A percentile compares a stretch with the other conserved stretches of the same genome.
phyloP scores from a whole-genome alignment of 2,113 vertebrate genomes.

The Glareola pratincola region DNA sequence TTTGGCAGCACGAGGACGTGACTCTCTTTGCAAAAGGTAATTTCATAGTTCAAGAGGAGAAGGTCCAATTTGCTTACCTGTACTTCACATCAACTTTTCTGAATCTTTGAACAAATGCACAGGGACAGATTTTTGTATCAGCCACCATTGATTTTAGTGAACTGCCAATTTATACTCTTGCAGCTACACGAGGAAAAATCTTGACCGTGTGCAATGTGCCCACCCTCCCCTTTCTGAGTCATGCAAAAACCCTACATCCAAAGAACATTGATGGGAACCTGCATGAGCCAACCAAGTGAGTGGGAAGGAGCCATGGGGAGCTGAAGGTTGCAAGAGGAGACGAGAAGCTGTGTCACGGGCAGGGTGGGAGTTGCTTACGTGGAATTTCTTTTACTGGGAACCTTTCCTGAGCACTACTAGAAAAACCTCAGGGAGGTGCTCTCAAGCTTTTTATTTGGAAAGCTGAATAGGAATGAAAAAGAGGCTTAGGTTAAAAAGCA shows the following conservation, averaged over 20 bases:
- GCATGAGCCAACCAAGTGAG: not conserved
- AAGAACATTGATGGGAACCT: not conserved
- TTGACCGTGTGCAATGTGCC: not conserved
- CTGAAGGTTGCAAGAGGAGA: not conserved
- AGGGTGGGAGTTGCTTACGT: not conserved
- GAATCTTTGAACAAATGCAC: not conserved
- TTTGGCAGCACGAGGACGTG: not conserved
- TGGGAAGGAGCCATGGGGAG: not conserved
- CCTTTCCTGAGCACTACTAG: not conserved
- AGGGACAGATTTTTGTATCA: not conserved
- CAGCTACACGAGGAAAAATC: not conserved
- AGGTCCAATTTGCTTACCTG: not conserved
- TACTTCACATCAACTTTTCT: not conserved
- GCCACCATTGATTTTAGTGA: not conserved
- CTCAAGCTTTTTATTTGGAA: not conserved
- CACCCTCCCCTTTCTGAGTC: not conserved
- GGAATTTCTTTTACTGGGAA: not conserved
- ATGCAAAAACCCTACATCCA: not conserved
- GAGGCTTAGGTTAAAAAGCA: not conserved
- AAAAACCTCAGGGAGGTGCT: not conserved
- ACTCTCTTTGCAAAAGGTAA: not conserved
- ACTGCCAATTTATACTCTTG: not conserved
- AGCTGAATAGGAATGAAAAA: not conserved
- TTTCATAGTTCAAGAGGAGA: not conserved
- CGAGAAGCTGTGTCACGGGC: not conserved